Percentiles rank a stretch among this genome's conserved stretches.
Conservation (phyloP, 92 coral and sea anemone genomes). For the Pocillopora grandis region DNA sequence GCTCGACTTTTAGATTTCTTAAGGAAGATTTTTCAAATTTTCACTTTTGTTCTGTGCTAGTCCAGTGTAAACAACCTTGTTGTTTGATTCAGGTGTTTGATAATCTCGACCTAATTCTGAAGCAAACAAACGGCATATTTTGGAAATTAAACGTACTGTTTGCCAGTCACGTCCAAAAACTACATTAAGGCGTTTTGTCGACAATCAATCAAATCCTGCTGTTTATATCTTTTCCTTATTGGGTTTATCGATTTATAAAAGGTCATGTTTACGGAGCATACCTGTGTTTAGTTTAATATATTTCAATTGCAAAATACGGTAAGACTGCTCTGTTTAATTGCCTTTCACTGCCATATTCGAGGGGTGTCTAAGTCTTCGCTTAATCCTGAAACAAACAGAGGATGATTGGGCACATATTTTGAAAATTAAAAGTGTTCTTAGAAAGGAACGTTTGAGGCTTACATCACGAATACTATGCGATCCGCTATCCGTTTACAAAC, state of each 20-base stretch:
- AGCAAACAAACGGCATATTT: conserved; percentile 37
- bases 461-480: conserved; percentile 11
- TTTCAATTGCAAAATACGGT: conserved; percentile 13
- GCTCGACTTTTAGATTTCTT: not conserved
- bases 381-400: conserved; percentile 30
- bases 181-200: not conserved
- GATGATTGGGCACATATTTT: conserved; percentile 14
- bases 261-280: conserved; percentile 2
- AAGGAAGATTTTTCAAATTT: conserved; percentile 22
- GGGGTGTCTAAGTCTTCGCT: not conserved
- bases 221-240: not conserved
- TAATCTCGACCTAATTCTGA: conserved; percentile 19
- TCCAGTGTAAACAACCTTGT: not conserved
- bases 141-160: not conserved
- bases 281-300: not conserved
- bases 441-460: conserved; percentile 10
- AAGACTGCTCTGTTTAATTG: conserved; percentile 3
- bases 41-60: conserved; percentile 12
- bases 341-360: not conserved
- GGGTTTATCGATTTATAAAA: not conserved
- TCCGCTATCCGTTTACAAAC: too few relatives aligned
- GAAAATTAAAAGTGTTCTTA: conserved; percentile 5
- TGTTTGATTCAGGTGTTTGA: not conserved
- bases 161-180: not conserved
- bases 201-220: not conserved